Base-by-base conservation (phyloP, 2,113 vertebrate species). In the Anser cygnoides region DNA sequence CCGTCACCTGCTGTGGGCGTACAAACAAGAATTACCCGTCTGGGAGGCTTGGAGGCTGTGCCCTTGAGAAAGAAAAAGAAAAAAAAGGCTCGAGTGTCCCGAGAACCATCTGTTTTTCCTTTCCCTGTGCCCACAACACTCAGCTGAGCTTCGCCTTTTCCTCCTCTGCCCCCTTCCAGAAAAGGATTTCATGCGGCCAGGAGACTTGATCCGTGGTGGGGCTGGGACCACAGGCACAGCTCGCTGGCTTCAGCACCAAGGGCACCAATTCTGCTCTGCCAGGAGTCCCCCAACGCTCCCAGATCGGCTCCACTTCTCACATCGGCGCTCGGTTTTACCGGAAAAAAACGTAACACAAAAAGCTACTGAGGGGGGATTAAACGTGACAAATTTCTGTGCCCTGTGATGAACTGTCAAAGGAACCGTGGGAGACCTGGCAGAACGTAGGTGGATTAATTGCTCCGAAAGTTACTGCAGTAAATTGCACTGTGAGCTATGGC, bases 11-110 rank as follows among this genome's bases (percentile, higher is more conserved):
- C 92, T 35, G 75, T 93, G 76, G 92, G 95, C 0, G 29, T 84
- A 84, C 20, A 93, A 97, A 96, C 94, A 72, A 78, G 93, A 94
- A 96, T 92, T 93, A 94, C 93, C 33, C 2, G 39, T 92, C 89
- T 95, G 91, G 86, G 92, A 95, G 84, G 85, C 86, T 94, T 3
- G 2, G 92, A 93, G 88, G 84, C 91, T 92, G 83, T 84, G 91
- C 87, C 87, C 89, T 87, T 95, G 84, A 89, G 82, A 50, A 68
- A 44, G 41, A 23, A 73, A 73, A 70, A 55, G 29, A 17, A 29
- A n/a, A 66, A 81, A 80, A 71, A 84, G 68, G 76, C 49, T 92
- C 84, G 37, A 23, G 21, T 65, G 80, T 89, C 91, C 91, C 21
- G 1, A 75, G 87, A 92, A 68, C 91, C 72, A 63, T 93, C 94